Percentiles rank a stretch among this genome's conserved stretches.
Conservation (phyloP, 1,140 invertebrate species). For the Camponotus pennsylvanicus region DNA sequence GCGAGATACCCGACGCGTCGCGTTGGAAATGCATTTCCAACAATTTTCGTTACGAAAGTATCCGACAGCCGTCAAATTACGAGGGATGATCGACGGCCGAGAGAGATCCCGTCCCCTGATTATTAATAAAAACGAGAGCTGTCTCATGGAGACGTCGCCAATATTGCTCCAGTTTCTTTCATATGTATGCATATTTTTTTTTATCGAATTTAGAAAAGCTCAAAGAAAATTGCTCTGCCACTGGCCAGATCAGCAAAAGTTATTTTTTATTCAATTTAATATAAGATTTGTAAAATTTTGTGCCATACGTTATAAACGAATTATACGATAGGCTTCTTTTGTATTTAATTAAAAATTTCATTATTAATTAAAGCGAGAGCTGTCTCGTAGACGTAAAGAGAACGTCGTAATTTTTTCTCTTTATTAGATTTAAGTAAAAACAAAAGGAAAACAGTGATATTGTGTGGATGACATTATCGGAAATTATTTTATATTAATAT, state of each 20-base stretch:
- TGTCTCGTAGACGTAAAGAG: neutral
- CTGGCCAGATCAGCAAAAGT: neutral
- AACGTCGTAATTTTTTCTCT: neutral
- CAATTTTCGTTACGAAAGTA: conserved; percentile 62
- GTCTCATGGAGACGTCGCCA: neutral
- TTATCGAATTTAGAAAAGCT: conserved; percentile 2
- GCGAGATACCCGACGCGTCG: conserved; percentile 36
- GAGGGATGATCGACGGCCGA: conserved; percentile 55
- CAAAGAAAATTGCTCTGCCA: neutral
- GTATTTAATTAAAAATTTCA: conserved; percentile 7
- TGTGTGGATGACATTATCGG: neutral
- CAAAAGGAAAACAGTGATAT: neutral
- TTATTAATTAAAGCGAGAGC: conserved; percentile 24
- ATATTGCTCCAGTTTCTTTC: neutral
- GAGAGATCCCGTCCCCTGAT: conserved; percentile 47
- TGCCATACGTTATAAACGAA: neutral
- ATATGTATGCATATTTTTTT: neutral
- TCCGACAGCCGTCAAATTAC: conserved; percentile 62
- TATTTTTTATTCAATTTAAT: neutral
- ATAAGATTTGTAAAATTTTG: too few species aligned
- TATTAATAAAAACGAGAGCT: conserved; percentile 53
- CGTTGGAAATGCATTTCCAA: conserved; percentile 55
- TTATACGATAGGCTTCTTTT: neutral
- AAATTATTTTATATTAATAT: conserved; percentile 20
- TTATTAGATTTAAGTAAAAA: neutral